phyloP scores from a whole-genome alignment of 2,797 vertebrate genomes.

The Squalus acanthias region DNA sequence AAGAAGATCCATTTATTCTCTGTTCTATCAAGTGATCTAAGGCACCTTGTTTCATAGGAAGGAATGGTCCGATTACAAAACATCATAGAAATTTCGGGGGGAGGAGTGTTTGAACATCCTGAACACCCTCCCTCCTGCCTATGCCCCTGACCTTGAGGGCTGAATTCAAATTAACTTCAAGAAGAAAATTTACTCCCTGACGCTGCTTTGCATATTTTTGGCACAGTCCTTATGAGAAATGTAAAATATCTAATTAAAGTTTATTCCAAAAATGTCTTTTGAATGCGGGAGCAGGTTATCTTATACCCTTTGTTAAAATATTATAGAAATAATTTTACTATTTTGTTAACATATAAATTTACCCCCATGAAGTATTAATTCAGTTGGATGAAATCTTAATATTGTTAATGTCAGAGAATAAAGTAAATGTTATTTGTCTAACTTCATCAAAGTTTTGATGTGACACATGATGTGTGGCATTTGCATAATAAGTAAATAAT shows the following conservation, averaged over 20 bases:
- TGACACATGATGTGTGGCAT: not conserved
- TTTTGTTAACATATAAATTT: not conserved
- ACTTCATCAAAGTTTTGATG: constrained; percentile 27
- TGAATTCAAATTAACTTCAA: not conserved
- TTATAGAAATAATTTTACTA: not conserved
- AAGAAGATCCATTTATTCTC: not conserved
- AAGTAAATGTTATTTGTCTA: constrained; percentile 34
- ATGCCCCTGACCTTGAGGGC: not conserved
- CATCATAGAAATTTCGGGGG: not conserved
- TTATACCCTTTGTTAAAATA: not conserved
- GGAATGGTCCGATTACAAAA: not conserved
- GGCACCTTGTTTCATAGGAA: not conserved
- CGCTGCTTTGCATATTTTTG: not conserved
- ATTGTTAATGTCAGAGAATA: constrained; percentile 16
- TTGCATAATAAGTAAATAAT: constrained; percentile 37
- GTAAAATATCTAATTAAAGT: not conserved
- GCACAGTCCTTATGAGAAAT: not conserved
- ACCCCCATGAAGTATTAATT: not conserved
- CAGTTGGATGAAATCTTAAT: not conserved
- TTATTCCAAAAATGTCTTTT: not conserved
- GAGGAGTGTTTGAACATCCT: not conserved
- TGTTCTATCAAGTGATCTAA: not conserved
- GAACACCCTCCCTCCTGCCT: not conserved
- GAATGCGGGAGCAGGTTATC: not conserved
- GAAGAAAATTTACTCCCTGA: not conserved